Percentiles rank a stretch among this genome's conserved stretches.
Conservation (phyloP, 2,888 invertebrate species). For the Hoplodrina ambigua region DNA sequence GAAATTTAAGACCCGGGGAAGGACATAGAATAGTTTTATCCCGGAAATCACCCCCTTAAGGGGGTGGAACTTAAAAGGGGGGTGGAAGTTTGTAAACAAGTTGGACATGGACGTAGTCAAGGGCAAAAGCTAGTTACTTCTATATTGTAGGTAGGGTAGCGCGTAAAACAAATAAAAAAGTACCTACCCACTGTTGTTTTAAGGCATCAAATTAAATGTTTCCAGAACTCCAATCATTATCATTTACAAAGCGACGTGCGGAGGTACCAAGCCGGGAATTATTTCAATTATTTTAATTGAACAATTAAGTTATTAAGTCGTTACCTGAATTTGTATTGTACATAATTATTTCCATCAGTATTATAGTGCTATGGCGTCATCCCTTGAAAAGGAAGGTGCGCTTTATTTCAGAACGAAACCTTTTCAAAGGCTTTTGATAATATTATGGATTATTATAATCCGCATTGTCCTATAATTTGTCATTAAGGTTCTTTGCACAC, state of each 20-base stretch:
- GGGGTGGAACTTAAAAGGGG: too few relatives aligned
- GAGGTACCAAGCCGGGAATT: background rate
- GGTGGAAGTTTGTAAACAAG: too few relatives aligned
- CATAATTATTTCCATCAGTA: slow-evolving; percentile 21
- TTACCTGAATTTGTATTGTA: slow-evolving; percentile 5
- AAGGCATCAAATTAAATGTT: background rate
- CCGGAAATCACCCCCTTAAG: too few relatives aligned
- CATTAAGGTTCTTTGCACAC: too few relatives aligned
- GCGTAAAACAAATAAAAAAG: background rate
- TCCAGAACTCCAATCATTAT: slow-evolving; percentile 9
- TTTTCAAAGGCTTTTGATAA: background rate
- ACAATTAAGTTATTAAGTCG: slow-evolving; percentile 26
- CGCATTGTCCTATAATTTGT: too few relatives aligned
- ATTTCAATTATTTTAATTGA: slow-evolving; percentile 37
- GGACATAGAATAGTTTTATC: too few relatives aligned
- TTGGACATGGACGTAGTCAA: too few relatives aligned
- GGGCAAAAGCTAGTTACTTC: too few relatives aligned
- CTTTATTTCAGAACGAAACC: background rate
- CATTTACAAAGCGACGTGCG: slow-evolving; percentile 2
- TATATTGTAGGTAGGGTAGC: too few relatives aligned
- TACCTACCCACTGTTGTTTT: background rate
- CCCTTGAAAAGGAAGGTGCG: background rate
- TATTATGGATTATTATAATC: background rate
- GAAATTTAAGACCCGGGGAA: too few relatives aligned
- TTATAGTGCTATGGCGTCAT: background rate